Base-by-base conservation (phyloP, 2,888 invertebrate species). In the Enchytraeus crypticus region DNA sequence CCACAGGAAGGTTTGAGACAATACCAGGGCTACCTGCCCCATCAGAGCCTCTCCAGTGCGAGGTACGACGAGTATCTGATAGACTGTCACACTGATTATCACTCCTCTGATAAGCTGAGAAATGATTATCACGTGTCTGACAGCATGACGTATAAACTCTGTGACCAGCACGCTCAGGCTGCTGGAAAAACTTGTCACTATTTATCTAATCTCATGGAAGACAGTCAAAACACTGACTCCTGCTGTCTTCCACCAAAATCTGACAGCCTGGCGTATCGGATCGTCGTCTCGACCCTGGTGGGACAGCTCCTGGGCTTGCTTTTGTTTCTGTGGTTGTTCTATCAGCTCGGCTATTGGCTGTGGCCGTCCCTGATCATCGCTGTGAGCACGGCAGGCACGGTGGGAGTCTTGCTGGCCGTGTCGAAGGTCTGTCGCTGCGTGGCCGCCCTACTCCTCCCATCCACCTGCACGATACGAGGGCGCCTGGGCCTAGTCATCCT, bases 401-500 rank as follows among this genome's bases (percentile, higher is more conserved):
- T 62, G 14, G 54, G 34, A 33, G 34, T 69, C 18, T 34, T 60
- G 32, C 62, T 69, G 26, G 60, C 64, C 34, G 33, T 63, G 14
- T 69, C 66, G 11, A 60, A 66, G 23, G 38, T 66, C 57, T 60
- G 60, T 46, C 62, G 69, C 38, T 67, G 67, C 46, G 51, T 60
- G 11, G 64, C 66, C n/a, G 67, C 60, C 38, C 53, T 69, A 11
- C 46, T 66, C 43, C 38, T 69, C 3, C 68, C 68, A 11, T 66
- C 66, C 27, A n/a, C 64, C 18, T 64, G 63, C 51, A 69, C 69
- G 33, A 63, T 66, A 11, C 53, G 64, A 38, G 69, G 69, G 0
- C 62, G 68, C 27, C 30, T 69, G 30, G 63, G 62, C 11, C 65
- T 63, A 47, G 55, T 69, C 26, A 33, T 69, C 27, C 34, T 69